Base-by-base conservation (phyloP, 1,140 invertebrate species). In the Phymastichus coffea region DNA sequence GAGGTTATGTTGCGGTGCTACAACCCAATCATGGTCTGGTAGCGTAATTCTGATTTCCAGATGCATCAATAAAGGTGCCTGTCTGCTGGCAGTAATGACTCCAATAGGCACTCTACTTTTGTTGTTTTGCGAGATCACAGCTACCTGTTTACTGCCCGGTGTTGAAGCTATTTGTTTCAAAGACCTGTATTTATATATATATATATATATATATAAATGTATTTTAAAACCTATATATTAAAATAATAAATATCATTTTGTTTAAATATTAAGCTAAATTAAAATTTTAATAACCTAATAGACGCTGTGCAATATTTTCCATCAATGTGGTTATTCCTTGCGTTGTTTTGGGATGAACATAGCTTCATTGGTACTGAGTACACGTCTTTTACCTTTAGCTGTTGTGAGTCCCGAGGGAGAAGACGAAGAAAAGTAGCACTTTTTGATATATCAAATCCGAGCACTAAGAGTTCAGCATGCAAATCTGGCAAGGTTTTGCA, bases 61-160 rank as follows among this genome's bases (percentile, higher is more conserved):
- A n/a, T n/a, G n/a, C n/a, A n/a, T n/a, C n/a, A n/a, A n/a, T n/a
- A n/a, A n/a, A 80, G 64, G 47, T n/a, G 69, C 61, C 65, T 80
- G 75, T 54, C 70, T 75, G 19, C 76, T 77, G 35, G 71, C 78
- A 41, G 75, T 78, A 48, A 76, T 71, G 19, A 77, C 53, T 37
- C 77, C 78, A 25, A 81, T n/a, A n/a, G n/a, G n/a, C n/a, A n/a
- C n/a, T n/a, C n/a, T n/a, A n/a, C n/a, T n/a, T n/a, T n/a, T n/a
- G n/a, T n/a, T n/a, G n/a, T n/a, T n/a, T n/a, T n/a, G n/a, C n/a
- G n/a, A n/a, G n/a, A n/a, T n/a, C n/a, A n/a, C n/a, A n/a, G n/a
- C n/a, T n/a, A n/a, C n/a, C n/a, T n/a, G n/a, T n/a, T n/a, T n/a
- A n/a, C n/a, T 64, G n/a, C n/a, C n/a, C 22, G 79, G 76, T 0